Base-by-base conservation (phyloP, 2,888 invertebrate genomes). In the Hedya salicella region DNA sequence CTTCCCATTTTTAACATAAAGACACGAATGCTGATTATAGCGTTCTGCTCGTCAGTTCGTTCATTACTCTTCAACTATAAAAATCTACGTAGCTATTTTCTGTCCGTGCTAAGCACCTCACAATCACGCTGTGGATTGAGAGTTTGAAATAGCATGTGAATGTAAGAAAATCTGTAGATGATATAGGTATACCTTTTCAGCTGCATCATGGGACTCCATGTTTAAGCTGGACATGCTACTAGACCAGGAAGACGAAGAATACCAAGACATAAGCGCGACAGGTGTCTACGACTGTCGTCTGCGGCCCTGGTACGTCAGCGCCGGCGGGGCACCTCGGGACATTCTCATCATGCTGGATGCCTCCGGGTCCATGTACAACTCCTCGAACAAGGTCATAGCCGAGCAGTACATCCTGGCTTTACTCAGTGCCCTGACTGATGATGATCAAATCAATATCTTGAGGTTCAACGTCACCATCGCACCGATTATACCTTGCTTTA, bases 291-390 rank as follows among this genome's bases (percentile, higher is more conserved):
- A 92, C 73, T 92, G 92, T 64, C 83, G 92, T 0, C 78, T 91
- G 19, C 83, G 92, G 0, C 87, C 92, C 0, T 92, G 92, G 92
- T 92, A 90, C 73, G 90, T 91, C 54, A 85, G 86, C 65, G 90
- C 91, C 0, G 80, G 84, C 11, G 92, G 92, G 0, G 92, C 92
- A 0, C 91, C 91, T 0, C 77, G 91, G 0, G 92, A 92, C 65
- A 76, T 92, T 0, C 84, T 92, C 54, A 83, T 92, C 9, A 81
- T 92, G 2, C 75, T 89, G 0, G 92, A 92, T 56, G 88, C 88
- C 0, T 88, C 92, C 0, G 92, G 92, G 0, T 92, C 92, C 17
- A 91, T 92, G 91, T 75, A 78, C 66, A 85, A 85, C 73, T 91
- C 91, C 0, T 83, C 87, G 0, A 91, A 91, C 71, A 73, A 76